Conservation (phyloP, 2,888 invertebrate species). For the Chrysolina haemoptera region DNA sequence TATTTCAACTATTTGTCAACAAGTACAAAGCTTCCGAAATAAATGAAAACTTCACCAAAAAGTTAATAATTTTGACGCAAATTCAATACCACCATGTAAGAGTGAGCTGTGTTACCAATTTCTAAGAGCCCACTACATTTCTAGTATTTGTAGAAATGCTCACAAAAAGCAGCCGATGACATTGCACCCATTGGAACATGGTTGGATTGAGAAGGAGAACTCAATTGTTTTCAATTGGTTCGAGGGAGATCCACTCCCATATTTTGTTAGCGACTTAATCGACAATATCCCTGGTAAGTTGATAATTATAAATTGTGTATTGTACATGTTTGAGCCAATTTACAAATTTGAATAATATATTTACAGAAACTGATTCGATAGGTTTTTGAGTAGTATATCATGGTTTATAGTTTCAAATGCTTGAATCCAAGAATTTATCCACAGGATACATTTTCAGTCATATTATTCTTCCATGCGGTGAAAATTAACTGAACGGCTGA, state of each 20-base stretch:
- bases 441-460: too few species aligned
- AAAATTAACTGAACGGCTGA: too few species aligned
- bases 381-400: too few species aligned
- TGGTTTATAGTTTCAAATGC: too few species aligned
- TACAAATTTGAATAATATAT: conserved; percentile 12
- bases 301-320: conserved; percentile 20
- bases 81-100: conserved; percentile 52
- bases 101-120: conserved; percentile 52
- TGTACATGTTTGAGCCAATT: too few species aligned
- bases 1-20: not conserved
- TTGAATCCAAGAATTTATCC: too few species aligned
- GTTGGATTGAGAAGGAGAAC: conserved; percentile 46
- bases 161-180: conserved; percentile 33
- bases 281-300: conserved; percentile 20
- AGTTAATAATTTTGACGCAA: conserved; percentile 50
- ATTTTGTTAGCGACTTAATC: conserved; percentile 23
- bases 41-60: conserved; percentile 37
- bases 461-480: too few species aligned
- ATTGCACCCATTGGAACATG: conserved; percentile 45
- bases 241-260: conserved; percentile 55
- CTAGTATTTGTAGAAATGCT: conserved; percentile 53
- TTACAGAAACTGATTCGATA: conserved; percentile 6
- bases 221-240: conserved; percentile 54
- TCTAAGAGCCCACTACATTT: conserved; percentile 47
- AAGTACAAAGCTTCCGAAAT: too few species aligned